Conservation (phyloP, 2,113 vertebrate genomes). For the Neodontobutis hainanensis region DNA sequence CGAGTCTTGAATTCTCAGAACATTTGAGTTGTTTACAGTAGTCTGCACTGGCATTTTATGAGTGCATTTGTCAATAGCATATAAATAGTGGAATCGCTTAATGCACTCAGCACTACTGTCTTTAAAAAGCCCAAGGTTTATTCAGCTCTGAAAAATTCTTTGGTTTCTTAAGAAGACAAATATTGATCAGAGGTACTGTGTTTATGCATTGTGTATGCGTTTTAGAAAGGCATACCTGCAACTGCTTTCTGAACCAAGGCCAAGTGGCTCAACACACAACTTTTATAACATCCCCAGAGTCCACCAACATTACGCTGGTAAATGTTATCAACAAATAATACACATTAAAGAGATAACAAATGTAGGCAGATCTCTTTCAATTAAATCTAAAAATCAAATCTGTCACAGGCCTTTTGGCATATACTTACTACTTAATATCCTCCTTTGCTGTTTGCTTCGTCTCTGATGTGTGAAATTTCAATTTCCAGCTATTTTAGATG, state of each 20-base stretch:
- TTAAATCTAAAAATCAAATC: no score
- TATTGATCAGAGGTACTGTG: not conserved
- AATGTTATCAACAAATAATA: no score
- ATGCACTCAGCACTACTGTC: not conserved
- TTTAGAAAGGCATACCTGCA: not conserved
- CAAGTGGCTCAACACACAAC: no score
- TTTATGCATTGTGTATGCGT: not conserved
- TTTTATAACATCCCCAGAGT: no score
- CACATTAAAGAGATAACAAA: no score
- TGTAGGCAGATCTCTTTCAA: no score
- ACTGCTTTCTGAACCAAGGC: not conserved
- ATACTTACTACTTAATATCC: no score
- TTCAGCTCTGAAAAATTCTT: not conserved
- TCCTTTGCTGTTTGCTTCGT: no score
- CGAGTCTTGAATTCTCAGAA: not conserved
- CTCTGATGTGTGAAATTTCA: no score
- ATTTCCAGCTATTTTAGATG: no score
- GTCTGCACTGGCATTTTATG: not conserved
- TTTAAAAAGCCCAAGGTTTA: not conserved
- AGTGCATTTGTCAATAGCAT: constrained; percentile 1
- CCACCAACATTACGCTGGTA: no score
- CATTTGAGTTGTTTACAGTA: constrained; percentile 1
- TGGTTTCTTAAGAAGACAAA: not conserved
- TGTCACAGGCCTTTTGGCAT: no score
- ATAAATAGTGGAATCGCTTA: not conserved